A percentile compares a stretch with the other conserved stretches of the same genome.
Evolutionary conservation across 1,140 invertebrate genomes (phyloP).

Genomic region (Ladona fulva): DNA sequence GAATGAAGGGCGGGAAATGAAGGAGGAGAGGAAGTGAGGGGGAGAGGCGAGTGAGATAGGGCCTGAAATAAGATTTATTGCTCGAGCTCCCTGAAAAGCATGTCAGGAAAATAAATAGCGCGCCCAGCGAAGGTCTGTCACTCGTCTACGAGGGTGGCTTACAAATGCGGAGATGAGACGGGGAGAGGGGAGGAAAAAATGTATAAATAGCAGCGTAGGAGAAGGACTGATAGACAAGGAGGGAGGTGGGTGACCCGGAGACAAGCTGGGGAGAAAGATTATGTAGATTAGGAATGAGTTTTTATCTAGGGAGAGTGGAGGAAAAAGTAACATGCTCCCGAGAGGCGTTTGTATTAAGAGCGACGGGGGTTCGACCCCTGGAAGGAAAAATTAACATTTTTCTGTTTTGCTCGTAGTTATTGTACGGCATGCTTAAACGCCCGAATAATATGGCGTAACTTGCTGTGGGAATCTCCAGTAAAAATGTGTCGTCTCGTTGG

Average conservation of each 20-base stretch:
- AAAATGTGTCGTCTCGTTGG: too few species aligned
- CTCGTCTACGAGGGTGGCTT: slow-evolving; percentile 17
- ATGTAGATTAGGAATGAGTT: slow-evolving; percentile 10
- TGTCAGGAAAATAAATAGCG: slow-evolving; percentile 21
- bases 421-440: not conserved
- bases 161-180: slow-evolving; percentile 18
- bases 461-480: too few species aligned
- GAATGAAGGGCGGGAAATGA: not conserved
- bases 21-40: not conserved
- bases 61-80: slow-evolving; percentile 17
- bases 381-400: not conserved
- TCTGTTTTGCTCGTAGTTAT: not conserved
- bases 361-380: not conserved
- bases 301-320: slow-evolving; percentile 3
- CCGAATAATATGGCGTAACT: not conserved
- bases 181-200: slow-evolving; percentile 4
- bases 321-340: slow-evolving; percentile 1
- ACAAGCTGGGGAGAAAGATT: not conserved
- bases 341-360: not conserved
- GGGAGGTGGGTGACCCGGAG: slow-evolving; percentile 3
- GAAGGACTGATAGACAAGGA: not conserved
- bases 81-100: slow-evolving; percentile 18
- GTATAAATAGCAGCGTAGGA: not conserved
- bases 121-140: slow-evolving; percentile 18
- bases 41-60: slow-evolving; percentile 15